Evolutionary conservation across 2,888 invertebrate genomes (phyloP).

Genomic region (Subacronicta megacephala): DNA sequence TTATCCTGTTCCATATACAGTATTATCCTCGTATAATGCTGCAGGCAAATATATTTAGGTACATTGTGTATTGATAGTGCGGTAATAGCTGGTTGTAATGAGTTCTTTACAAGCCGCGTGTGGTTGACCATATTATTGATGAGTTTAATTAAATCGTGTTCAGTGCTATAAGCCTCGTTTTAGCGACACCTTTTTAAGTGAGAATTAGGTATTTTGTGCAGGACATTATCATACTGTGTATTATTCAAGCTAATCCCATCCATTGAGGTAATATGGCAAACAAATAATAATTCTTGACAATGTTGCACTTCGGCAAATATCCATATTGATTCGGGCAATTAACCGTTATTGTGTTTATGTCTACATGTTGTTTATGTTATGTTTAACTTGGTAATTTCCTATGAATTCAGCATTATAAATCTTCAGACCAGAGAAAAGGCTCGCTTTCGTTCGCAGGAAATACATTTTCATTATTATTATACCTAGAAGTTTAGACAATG

Average conservation of each 20-base stretch:
- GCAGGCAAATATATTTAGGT: conserved; percentile 20
- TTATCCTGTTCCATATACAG: conserved; percentile 6
- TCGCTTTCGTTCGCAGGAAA: too few species aligned
- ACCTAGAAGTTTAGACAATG: too few species aligned
- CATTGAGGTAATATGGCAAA: conserved; percentile 9
- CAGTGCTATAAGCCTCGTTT: conserved; percentile 19
- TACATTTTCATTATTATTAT: too few species aligned
- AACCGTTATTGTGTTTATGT: too few species aligned
- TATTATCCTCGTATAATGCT: conserved; percentile 14
- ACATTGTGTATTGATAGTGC: conserved; percentile 10
- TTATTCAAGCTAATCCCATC: neutral
- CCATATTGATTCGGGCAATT: too few species aligned
- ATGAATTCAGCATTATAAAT: too few species aligned
- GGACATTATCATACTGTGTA: conserved; percentile 7
- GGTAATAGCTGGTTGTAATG: conserved; percentile 11
- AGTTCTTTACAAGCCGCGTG: conserved; percentile 13
- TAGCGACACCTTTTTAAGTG: conserved; percentile 9
- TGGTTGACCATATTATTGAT: conserved; percentile 41
- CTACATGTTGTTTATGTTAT: too few species aligned
- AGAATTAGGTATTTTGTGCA: too few species aligned
- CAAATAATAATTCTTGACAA: conserved; percentile 13
- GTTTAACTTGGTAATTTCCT: too few species aligned
- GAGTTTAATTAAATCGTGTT: conserved; percentile 24
- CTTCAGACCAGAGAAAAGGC: too few species aligned
- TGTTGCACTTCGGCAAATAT: too few species aligned